Evolutionary conservation across 2,797 vertebrate genomes (phyloP).

Genomic region (Simalia tracyae): DNA sequence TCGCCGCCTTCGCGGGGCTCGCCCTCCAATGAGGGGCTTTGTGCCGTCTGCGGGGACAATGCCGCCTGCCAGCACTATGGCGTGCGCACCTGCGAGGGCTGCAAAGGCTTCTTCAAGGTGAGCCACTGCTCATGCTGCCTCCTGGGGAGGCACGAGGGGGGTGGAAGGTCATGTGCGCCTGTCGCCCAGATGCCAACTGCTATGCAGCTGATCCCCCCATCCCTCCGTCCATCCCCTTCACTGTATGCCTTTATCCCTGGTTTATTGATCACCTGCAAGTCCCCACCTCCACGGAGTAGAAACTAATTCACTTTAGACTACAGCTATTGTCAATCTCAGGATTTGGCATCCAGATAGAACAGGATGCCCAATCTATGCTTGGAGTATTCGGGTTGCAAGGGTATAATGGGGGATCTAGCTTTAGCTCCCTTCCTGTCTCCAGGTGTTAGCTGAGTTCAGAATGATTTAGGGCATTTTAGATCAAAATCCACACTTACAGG

Average conservation of each 20-base stretch:
- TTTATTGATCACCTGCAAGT: background rate
- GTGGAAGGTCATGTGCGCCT: fast-evolving
- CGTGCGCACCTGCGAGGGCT: slow-evolving; percentile 96
- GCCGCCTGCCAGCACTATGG: slow-evolving; percentile 98
- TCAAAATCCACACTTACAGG: background rate
- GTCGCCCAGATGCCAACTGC: background rate
- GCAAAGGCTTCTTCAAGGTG: slow-evolving; percentile 98
- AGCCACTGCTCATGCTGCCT: slow-evolving; percentile 33
- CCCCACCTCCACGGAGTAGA: background rate
- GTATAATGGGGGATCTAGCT: background rate
- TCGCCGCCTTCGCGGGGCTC: slow-evolving; percentile 95
- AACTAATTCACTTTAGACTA: too few species aligned
- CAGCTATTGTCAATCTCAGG: background rate
- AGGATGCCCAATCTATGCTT: background rate
- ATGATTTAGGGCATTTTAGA: background rate
- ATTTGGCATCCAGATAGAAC: background rate
- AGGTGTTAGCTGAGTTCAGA: background rate
- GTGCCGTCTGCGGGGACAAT: slow-evolving; percentile 97
- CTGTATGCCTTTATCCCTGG: background rate
- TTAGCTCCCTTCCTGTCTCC: background rate
- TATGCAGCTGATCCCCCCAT: too few species aligned
- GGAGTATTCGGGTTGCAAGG: too few species aligned
- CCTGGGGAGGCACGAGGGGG: too few species aligned
- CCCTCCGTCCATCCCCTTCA: background rate
- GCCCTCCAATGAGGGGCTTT: slow-evolving; percentile 95